Evolutionary conservation across 2,113 vertebrate genomes (phyloP).

Genomic region (Alligator mississippiensis): DNA sequence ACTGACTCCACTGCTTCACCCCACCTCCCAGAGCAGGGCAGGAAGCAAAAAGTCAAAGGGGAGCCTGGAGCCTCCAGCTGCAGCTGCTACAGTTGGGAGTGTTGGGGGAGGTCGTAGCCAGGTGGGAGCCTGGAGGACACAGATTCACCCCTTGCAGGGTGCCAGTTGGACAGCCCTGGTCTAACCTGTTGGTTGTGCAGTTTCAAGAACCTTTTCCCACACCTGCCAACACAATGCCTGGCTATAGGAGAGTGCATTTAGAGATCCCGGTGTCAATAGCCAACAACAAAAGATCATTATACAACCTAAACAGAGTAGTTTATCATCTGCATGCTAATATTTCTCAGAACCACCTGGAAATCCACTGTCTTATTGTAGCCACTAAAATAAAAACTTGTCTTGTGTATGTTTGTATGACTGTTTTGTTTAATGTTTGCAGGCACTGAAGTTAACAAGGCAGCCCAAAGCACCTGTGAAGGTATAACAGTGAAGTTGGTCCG

Average conservation of each 20-base stretch:
- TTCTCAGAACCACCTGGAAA: not conserved
- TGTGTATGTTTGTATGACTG: not conserved
- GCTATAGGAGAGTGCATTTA: not conserved
- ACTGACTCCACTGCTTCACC: too few relatives aligned
- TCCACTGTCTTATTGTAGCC: fast-evolving
- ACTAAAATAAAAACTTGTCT: not conserved
- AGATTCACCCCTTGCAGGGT: too few relatives aligned
- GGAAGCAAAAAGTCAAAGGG: too few relatives aligned
- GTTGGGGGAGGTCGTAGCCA: too few relatives aligned
- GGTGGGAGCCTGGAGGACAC: too few relatives aligned
- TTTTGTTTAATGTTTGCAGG: conserved; percentile 75
- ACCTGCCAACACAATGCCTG: not conserved
- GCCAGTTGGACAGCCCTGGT: too few relatives aligned
- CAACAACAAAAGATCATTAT: not conserved
- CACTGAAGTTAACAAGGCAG: conserved; percentile 84
- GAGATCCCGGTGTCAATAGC: not conserved
- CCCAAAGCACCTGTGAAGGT: conserved; percentile 83
- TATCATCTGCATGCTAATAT: not conserved
- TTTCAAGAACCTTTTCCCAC: too few relatives aligned
- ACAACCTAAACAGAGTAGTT: not conserved
- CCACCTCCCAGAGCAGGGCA: too few relatives aligned
- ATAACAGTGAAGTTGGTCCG: conserved; percentile 68
- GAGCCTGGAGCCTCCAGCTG: too few relatives aligned
- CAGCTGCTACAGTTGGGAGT: too few relatives aligned
- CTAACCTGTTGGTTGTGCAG: too few relatives aligned